These are phyloP conservation scores for Lasioglossum calceatum DNA, from an alignment of 2,888 invertebrate genomes.

Conservation along the genomic window DNA sequence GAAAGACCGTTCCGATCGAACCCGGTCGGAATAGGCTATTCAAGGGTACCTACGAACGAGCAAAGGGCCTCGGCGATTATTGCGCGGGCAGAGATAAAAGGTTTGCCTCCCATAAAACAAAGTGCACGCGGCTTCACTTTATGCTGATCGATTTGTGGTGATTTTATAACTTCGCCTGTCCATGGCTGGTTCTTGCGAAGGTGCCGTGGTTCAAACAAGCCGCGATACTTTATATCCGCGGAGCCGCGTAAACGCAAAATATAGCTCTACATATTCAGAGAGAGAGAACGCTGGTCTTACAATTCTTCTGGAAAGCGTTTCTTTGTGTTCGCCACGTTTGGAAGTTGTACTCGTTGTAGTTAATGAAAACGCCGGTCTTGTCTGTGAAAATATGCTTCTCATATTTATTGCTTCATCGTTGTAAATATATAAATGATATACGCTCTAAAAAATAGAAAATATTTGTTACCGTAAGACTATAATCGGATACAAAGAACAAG, in stretches of 20 bases:
- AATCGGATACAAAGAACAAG: neutral
- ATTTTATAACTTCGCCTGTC: constrained; percentile 82
- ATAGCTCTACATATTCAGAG: constrained; percentile 78
- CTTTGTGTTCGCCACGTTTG: constrained; percentile 46
- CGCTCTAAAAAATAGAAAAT: constrained; percentile 22
- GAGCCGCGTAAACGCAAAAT: constrained; percentile 74
- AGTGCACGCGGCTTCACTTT: constrained; percentile 78
- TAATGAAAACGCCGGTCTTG: neutral
- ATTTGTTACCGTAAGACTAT: constrained; percentile 15
- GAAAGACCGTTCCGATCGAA: constrained; percentile 53
- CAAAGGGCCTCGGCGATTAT: constrained; percentile 67
- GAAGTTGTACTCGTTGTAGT: neutral
- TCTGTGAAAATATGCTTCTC: constrained; percentile 15
- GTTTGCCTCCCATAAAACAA: constrained; percentile 78
- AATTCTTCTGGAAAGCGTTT: constrained; percentile 33
- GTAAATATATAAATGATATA: constrained; percentile 21
- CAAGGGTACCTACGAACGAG: constrained; percentile 52
- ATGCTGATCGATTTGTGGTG: constrained; percentile 83
- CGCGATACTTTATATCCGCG: constrained; percentile 79
- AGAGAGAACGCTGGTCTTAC: neutral
- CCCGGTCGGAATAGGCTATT: constrained; percentile 34
- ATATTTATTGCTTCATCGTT: constrained; percentile 21
- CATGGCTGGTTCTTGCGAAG: constrained; percentile 66
- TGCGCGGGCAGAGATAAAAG: constrained; percentile 78
- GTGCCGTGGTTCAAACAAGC: constrained; percentile 80